Conservation (phyloP, 1,140 invertebrate species). For the Zaprionus camerounensis region DNA sequence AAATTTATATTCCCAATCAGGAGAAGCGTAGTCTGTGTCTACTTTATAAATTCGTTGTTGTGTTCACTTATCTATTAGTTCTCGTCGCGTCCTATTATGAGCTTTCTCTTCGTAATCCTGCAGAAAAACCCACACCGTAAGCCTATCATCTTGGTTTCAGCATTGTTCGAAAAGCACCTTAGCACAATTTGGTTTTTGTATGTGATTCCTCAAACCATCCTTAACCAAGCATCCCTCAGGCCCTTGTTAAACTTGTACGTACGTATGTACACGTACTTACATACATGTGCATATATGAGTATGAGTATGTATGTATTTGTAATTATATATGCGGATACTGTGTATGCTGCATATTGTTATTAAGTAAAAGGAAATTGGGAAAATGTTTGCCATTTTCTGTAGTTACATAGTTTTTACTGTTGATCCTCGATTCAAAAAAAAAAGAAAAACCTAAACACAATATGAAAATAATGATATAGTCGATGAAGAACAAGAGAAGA, state of each 20-base stretch:
- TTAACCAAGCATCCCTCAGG: constrained; percentile 55
- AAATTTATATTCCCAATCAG: constrained; percentile 1
- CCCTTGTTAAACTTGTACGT: constrained; percentile 55
- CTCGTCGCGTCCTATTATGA: constrained; percentile 29
- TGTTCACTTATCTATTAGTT: constrained; percentile 18
- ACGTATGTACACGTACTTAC: constrained; percentile 18
- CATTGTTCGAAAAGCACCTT: constrained; percentile 12
- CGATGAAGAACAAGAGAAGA: constrained; percentile 4
- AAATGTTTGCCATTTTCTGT: constrained; percentile 47
- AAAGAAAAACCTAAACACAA: constrained; percentile 18
- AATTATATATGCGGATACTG: constrained; percentile 22
- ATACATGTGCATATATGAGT: constrained; percentile 21
- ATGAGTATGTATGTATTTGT: constrained; percentile 40
- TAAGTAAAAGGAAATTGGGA: constrained; percentile 27
- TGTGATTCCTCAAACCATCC: constrained; percentile 29
- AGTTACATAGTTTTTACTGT: constrained; percentile 70
- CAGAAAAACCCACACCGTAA: constrained; percentile 18
- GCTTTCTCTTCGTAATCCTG: constrained; percentile 68
- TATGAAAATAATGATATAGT: constrained; percentile 37
- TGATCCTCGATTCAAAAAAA: constrained; percentile 41
- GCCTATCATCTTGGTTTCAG: constrained; percentile 64
- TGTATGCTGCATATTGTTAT: constrained; percentile 55
- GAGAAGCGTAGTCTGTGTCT: constrained; percentile 12
- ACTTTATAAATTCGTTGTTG: constrained; percentile 15
- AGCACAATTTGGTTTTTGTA: constrained; percentile 28